Base-by-base conservation (phyloP, 1,140 invertebrate genomes). In the Diabrotica virgifera region DNA sequence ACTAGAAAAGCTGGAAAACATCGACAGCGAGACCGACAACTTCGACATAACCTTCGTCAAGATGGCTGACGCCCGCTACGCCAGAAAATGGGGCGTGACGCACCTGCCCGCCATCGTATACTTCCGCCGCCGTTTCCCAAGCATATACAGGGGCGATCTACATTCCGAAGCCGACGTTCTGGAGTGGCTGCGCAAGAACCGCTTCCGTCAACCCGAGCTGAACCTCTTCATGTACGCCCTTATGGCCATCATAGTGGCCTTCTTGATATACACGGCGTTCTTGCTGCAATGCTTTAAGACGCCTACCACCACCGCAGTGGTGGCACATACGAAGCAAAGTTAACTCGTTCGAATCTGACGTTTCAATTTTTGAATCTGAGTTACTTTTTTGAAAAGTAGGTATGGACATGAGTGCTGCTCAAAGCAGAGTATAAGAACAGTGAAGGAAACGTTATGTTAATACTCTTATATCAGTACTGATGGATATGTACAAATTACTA, bases 141-240 rank as follows among this genome's bases (percentile, higher is more conserved):
- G 93, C 79, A 96, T 97, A 80, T 97, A 93, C 76, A 85, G 94
- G 88, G 94, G 93, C 68, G 90, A 95, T 72, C 76, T 95, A 53
- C 85, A 89, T 74, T 88, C 87, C 12, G 94, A 95, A 82, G 84
- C 88, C 6, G 92, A 94, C 75, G 93, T 96, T n/a, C 80, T 97
- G 53, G 94, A 96, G 71, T 97, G 94, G 94, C 80, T 97, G 52
- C 86, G 92, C 67, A 96, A 96, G 79, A 96, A 96, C 79, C 86
- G 95, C 35, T 96, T 95, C 82, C 85, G 93, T 36, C 93, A 95
- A 74, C 94, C 94, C 0, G 95, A 97, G 79, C 79, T 97, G 12
- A 96, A 95, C 74, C 86, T 97, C 64, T 97, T 96, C 77, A 96
- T 97, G 94, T 96, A 96, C 77, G 93, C 91, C 59, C 82, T 96